Base-by-base conservation (phyloP, 2,797 vertebrate genomes). In the Ceryle rudis region DNA sequence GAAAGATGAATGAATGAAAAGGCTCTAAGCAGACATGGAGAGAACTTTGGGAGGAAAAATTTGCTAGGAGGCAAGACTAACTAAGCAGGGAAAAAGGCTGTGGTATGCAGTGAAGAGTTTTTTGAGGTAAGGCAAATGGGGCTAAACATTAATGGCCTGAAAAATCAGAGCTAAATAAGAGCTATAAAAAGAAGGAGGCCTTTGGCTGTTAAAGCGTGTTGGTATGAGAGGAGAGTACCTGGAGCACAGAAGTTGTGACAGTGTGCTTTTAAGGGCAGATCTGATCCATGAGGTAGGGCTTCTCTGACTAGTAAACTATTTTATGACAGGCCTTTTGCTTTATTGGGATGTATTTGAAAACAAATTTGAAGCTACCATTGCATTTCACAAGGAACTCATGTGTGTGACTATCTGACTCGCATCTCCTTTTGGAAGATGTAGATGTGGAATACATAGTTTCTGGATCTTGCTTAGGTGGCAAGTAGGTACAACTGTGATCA, bases 301-400 rank as follows among this genome's bases (percentile, higher is more conserved):
- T 28, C 51, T 78, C 25, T 77, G 42, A n/a, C 14, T 35, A 12
- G 42, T 55, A 11, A 81, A 66, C 49, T 64, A 23, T 47, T 70
- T 14, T 0, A 11, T 51, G 52, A 10, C 23, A 42, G 25, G 18
- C 26, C 28, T 86, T 86, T 92, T 2, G 0, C 31, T 75, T 84
- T 90, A 86, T 80, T n/a, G 23, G 39, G 20, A 39, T 79, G 10
- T 37, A 4, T 83, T 92, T 81, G 44, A 69, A 84, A 95, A 69
- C 22, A 26, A 71, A 61, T 13, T 17, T 58, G 70, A 37, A 84
- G 25, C 49, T 88, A 73, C 57, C 11, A 10, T 19, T 67, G 57
- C 18, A 6, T 71, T 94, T 86, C n/a, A 3, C 46, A 44, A 86
- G 31, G 44, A 86, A 3, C 42, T 79, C 8, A 12, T 37, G 11